These are phyloP conservation scores for Brachionus sp. DNA, from an alignment of 1,140 invertebrate species.

Conservation along the genomic window DNA sequence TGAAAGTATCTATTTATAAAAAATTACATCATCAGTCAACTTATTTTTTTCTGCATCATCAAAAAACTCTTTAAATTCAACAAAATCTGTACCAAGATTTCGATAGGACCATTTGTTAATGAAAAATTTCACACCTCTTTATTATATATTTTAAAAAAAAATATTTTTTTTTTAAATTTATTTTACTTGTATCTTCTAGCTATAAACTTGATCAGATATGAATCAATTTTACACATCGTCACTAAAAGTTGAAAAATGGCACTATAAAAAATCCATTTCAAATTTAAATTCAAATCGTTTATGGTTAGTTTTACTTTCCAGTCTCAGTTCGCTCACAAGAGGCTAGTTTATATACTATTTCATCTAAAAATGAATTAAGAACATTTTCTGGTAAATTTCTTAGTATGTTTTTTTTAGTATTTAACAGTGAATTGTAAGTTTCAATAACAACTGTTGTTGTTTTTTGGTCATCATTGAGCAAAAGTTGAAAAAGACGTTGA, in stretches of 20 bases:
- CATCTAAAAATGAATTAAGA: constrained; percentile 15
- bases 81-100: not conserved
- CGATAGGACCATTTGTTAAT: not conserved
- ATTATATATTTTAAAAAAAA: not conserved
- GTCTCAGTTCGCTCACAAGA: not conserved
- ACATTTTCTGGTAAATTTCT: not conserved
- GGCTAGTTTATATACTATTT: constrained; percentile 34
- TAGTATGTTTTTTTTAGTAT: constrained; percentile 8
- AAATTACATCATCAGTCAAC: constrained; percentile 10
- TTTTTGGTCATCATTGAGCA: constrained; percentile 31
- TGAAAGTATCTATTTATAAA: too few species aligned
- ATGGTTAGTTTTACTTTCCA: constrained; percentile 6
- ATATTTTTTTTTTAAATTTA: not conserved
- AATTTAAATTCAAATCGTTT: not conserved
- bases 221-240: not conserved
- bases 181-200: constrained; percentile 18
- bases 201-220: constrained; percentile 1
- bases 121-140: constrained; percentile 5
- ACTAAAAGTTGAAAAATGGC: constrained; percentile 1
- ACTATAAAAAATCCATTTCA: not conserved
- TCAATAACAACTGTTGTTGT: constrained; percentile 31
- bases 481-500: constrained; percentile 19
- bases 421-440: not conserved
- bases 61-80: not conserved
- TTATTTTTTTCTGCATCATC: constrained; percentile 24